These are phyloP conservation scores for Pachyrhynchus sulphureomaculatus DNA, from an alignment of 1,140 invertebrate genomes.

Conservation along the genomic window DNA sequence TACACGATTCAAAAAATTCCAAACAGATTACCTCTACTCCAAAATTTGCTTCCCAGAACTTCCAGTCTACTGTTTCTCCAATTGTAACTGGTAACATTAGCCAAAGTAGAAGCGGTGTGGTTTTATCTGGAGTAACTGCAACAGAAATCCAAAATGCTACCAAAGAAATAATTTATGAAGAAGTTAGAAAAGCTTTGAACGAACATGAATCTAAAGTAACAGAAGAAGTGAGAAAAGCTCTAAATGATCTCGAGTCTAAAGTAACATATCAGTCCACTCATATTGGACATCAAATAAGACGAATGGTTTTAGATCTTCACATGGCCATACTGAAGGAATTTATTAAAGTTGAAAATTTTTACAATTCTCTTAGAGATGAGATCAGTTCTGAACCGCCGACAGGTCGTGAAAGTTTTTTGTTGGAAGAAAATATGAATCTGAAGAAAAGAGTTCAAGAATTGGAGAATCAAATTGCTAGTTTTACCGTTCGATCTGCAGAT, in stretches of 20 bases:
- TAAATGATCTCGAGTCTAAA: conserved; percentile 24
- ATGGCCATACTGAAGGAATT: conserved; percentile 36
- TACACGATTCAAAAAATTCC: not conserved
- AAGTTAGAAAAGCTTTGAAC: conserved; percentile 22
- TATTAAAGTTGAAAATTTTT: conserved; percentile 35
- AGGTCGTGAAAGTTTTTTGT: conserved; percentile 15
- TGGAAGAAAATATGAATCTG: conserved; percentile 32
- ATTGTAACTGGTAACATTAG: conserved; percentile 1
- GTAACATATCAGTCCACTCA: conserved; percentile 21
- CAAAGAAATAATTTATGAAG: conserved; percentile 14
- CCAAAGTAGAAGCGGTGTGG: not conserved
- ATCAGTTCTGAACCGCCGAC: conserved; percentile 2
- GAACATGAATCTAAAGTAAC: conserved; percentile 27
- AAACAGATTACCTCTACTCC: conserved; percentile 7
- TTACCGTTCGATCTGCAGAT: not conserved
- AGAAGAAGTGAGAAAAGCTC: conserved; percentile 22
- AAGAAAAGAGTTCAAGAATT: conserved; percentile 27
- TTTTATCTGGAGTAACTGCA: not conserved
- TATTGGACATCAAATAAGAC: conserved; percentile 21
- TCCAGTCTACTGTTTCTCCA: not conserved
- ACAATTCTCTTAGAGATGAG: conserved; percentile 25
- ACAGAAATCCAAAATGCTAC: not conserved
- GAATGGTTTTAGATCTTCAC: conserved; percentile 33
- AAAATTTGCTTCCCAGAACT: not conserved
- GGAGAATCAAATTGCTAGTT: conserved; percentile 19